These are phyloP conservation scores for Callorhinus ursinus DNA, from an alignment of 2,113 vertebrate species.

Conservation along the genomic window DNA sequence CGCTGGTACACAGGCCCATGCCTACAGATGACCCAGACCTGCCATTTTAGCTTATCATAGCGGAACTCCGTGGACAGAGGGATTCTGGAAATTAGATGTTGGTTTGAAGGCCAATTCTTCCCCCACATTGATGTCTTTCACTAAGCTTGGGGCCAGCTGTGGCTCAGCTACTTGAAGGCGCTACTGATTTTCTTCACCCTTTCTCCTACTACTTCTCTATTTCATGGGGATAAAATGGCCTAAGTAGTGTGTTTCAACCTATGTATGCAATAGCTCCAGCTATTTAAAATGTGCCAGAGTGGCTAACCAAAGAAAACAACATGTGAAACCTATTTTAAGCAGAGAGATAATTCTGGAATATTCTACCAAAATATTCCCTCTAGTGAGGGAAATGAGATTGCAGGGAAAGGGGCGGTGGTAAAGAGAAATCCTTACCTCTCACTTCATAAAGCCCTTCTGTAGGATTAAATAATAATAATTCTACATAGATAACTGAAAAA, in stretches of 20 bases:
- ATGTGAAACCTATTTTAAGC: conserved; percentile 56
- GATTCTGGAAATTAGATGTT: not conserved
- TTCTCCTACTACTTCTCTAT: not conserved
- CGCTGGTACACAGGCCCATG: not conserved
- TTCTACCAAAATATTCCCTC: conserved; percentile 27
- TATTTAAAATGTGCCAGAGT: conserved; percentile 21
- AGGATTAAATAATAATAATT: not conserved
- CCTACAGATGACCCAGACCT: not conserved
- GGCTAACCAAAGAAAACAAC: conserved; percentile 47
- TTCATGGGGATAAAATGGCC: conserved; percentile 22
- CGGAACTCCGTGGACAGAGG: not conserved
- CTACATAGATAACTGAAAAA: not conserved
- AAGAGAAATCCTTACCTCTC: conserved; percentile 27
- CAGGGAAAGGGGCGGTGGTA: not conserved
- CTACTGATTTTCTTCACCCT: not conserved
- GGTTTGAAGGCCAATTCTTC: not conserved
- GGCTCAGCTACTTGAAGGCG: not conserved
- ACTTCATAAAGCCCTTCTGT: not conserved
- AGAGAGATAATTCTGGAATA: conserved; percentile 1
- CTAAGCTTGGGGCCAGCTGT: not conserved
- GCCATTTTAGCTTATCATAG: not conserved
- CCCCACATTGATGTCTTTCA: not conserved
- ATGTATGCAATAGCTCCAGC: not conserved
- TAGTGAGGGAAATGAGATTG: conserved; percentile 38
- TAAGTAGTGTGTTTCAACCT: not conserved